Evolutionary conservation across 2,888 invertebrate species (phyloP), one percentile per base, ranked within the genome.

Genomic region (Hofmannophila pseudospretella): DNA sequence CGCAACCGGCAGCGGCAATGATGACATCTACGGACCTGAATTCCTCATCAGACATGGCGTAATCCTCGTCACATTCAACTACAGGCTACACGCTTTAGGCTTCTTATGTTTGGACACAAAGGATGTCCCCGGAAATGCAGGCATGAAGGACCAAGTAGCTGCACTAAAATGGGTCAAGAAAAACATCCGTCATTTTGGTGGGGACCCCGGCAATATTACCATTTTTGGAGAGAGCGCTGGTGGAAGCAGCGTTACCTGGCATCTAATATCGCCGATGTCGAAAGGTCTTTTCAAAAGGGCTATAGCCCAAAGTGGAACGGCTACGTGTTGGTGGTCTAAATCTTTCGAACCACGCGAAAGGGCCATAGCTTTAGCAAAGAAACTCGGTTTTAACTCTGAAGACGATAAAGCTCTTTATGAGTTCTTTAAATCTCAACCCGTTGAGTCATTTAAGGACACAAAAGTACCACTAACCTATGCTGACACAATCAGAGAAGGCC

Each of bases 241-340:
- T 0, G 70, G 48, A 0, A 60, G 47, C 1, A 53, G 61, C 25
- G 58, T 63, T 0, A 42, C 54, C 1, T 61, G 53, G 25, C 76
- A 73, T 30, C 38, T 71, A 3, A 36, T 74, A 8, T 77, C 77
- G 2, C 73, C 77, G 0, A 66, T 76, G 66, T 60, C 65, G 0
- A 68, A 67, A 52, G 71, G 67, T 1, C 54, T 78, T 0, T 76
- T 76, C 28, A 61, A 62, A 20, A 66, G 58, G 44, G 74, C 88
- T 1, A 93, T 94, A 22, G 84, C 90, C 0, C 91, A 93, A 57
- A 93, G 93, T 53, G 93, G 93, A 0, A 89, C 89, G 0, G 84
- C 89, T 4, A 69, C 89, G 10, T 82, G 85, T 53, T 80, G 86
- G 0, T 91, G 91, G 91, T 82, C 89, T 0, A 68, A 76, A 28